These are phyloP conservation scores for Diploptera punctata DNA, from an alignment of 2,888 invertebrate genomes.

Conservation along the genomic window DNA sequence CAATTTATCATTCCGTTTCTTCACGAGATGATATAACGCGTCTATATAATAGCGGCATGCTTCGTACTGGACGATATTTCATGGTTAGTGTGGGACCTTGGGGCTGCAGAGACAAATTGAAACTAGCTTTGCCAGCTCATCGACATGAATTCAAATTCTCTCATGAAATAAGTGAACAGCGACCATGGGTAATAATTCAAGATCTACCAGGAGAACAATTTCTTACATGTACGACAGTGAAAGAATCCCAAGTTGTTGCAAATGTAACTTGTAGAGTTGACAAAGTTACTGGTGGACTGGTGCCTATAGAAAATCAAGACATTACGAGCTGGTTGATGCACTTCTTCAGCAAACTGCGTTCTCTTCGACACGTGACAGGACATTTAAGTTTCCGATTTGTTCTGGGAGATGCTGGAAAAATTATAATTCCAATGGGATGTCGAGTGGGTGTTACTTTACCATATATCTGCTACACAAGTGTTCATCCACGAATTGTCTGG, in stretches of 20 bases:
- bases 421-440: conserved; percentile 70
- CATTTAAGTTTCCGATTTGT: conserved; percentile 82
- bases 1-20: conserved; percentile 70
- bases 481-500: conserved; percentile 69
- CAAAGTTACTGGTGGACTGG: conserved; percentile 67
- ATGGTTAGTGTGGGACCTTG: conserved; percentile 78
- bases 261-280: conserved; percentile 82
- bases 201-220: conserved; percentile 78
- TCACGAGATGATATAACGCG: conserved; percentile 71
- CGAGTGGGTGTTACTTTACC: conserved; percentile 81
- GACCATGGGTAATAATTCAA: conserved; percentile 80
- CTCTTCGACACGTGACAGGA: conserved; percentile 73
- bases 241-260: conserved; percentile 77
- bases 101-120: conserved; percentile 74
- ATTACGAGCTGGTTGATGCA: conserved; percentile 75
- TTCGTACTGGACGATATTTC: conserved; percentile 67
- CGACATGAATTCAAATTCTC: conserved; percentile 68
- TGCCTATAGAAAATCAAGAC: conserved; percentile 69
- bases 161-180: conserved; percentile 74
- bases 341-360: conserved; percentile 70
- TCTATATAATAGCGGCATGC: conserved; percentile 70
- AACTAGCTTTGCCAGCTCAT: conserved; percentile 72
- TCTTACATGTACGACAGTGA: conserved; percentile 82
- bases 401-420: conserved; percentile 61
- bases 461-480: conserved; percentile 77